A percentile compares a stretch with the other conserved stretches of the same genome.
Conservation (phyloP, 2,888 invertebrate species). For the Lacanobia oleracea region DNA sequence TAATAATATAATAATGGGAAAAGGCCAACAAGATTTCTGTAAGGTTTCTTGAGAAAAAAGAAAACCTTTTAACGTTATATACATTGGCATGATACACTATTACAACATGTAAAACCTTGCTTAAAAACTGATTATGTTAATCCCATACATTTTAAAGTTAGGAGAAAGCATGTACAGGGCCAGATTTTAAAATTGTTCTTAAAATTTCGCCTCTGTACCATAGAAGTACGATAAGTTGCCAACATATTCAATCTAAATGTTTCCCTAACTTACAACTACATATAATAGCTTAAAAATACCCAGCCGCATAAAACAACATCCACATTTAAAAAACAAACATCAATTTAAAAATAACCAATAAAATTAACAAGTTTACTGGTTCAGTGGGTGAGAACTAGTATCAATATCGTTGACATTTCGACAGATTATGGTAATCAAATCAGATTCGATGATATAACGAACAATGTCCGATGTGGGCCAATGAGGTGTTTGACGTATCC, state of each 20-base stretch:
- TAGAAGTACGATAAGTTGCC: too few relatives aligned
- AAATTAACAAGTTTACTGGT: slow-evolving; percentile 58
- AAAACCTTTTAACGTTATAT: background rate
- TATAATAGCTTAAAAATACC: too few relatives aligned
- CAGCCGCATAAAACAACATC: background rate
- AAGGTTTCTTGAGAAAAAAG: background rate
- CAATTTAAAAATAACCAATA: slow-evolving; percentile 34
- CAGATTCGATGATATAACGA: slow-evolving; percentile 68
- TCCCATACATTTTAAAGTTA: too few relatives aligned
- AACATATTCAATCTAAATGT: background rate
- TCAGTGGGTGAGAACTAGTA: slow-evolving; percentile 59
- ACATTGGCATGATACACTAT: background rate
- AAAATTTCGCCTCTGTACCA: too few relatives aligned
- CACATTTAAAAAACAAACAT: slow-evolving; percentile 40
- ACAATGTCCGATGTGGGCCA: slow-evolving; percentile 69
- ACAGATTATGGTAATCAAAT: slow-evolving; percentile 67
- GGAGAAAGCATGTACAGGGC: too few relatives aligned
- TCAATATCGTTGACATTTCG: slow-evolving; percentile 62
- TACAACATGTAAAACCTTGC: background rate
- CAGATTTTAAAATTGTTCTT: too few relatives aligned
- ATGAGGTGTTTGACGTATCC: slow-evolving; percentile 60
- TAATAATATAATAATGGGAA: background rate
- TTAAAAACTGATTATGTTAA: background rate
- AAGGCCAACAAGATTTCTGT: background rate
- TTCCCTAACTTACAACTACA: too few relatives aligned